phyloP scores from a whole-genome alignment of 2,888 invertebrate species.

The Drosophila anomalata region DNA sequence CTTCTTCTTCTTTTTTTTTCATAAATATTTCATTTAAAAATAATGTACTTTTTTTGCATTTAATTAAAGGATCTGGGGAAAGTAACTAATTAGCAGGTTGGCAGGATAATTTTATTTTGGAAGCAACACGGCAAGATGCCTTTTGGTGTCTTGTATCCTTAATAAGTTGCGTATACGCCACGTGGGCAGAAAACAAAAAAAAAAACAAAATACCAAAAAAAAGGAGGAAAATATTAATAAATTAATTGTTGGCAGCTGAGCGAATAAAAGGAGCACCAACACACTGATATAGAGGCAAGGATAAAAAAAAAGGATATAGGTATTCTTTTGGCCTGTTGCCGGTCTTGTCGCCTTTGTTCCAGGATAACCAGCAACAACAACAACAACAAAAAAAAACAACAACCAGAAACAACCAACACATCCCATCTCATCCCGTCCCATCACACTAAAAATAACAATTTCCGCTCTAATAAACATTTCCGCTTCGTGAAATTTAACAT shows the following conservation, averaged over 20 bases:
- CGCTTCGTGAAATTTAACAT: constrained; percentile 79
- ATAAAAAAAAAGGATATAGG: constrained; percentile 11
- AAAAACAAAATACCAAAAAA: constrained; percentile 4
- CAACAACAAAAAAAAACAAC: neutral
- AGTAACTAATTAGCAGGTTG: constrained; percentile 58
- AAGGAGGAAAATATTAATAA: constrained; percentile 66
- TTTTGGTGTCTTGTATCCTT: constrained; percentile 34
- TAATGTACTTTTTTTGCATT: constrained; percentile 33
- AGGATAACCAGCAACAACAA: constrained; percentile 16
- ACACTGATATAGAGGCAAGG: constrained; percentile 4
- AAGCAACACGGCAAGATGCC: neutral
- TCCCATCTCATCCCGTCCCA: neutral
- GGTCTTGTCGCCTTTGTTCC: constrained; percentile 37
- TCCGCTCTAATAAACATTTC: constrained; percentile 81
- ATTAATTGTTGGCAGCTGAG: constrained; percentile 65
- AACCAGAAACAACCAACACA: neutral
- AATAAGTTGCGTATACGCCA: constrained; percentile 56
- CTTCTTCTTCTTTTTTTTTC: neutral
- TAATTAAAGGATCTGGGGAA: constrained; percentile 52
- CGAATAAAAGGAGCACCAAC: constrained; percentile 5
- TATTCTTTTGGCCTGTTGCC: constrained; percentile 29
- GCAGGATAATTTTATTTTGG: constrained; percentile 20
- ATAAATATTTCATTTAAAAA: constrained; percentile 3
- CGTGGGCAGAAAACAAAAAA: constrained; percentile 28
- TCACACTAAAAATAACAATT: constrained; percentile 79